Conservation (phyloP, 2,113 vertebrate species). For the Baryphthengus martii region DNA sequence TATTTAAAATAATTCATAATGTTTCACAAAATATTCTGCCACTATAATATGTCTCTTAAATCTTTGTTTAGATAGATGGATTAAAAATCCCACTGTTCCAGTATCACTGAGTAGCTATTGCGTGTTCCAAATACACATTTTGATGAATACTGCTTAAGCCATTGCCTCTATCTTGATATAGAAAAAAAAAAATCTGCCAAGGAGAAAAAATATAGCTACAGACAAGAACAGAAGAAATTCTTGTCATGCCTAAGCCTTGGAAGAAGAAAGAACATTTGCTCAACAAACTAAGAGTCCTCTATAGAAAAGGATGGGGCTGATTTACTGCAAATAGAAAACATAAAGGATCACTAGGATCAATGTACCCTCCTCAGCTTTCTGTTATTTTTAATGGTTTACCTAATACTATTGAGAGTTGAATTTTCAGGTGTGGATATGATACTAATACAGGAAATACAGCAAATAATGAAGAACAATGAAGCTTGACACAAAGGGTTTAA, state of each 20-base stretch:
- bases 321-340: constrained; percentile 56
- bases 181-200: not conserved
- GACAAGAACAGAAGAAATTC: constrained; percentile 12
- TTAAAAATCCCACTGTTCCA: not conserved
- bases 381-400: constrained; percentile 40
- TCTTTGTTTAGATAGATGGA: not conserved
- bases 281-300: constrained; percentile 28
- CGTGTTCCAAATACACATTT: not conserved
- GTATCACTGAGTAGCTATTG: not conserved
- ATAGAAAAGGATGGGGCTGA: not conserved
- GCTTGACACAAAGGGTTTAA: constrained; percentile 5
- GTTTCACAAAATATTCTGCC: not conserved
- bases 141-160: not conserved
- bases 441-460: constrained; percentile 26
- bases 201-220: not conserved
- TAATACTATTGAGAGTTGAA: constrained; percentile 11
- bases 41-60: not conserved
- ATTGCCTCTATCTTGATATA: not conserved
- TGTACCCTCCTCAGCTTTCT: constrained; percentile 29
- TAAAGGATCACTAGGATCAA: constrained; percentile 41
- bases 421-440: constrained; percentile 47
- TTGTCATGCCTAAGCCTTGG: not conserved
- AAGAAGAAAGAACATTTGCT: constrained; percentile 26
- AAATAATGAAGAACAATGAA: constrained; percentile 19
- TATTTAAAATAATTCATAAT: not conserved